Percentiles rank a stretch among this genome's conserved stretches.
These are phyloP conservation scores for Cinclus mexicanus DNA, from an alignment of 2,113 vertebrate species.

Conservation along the genomic window DNA sequence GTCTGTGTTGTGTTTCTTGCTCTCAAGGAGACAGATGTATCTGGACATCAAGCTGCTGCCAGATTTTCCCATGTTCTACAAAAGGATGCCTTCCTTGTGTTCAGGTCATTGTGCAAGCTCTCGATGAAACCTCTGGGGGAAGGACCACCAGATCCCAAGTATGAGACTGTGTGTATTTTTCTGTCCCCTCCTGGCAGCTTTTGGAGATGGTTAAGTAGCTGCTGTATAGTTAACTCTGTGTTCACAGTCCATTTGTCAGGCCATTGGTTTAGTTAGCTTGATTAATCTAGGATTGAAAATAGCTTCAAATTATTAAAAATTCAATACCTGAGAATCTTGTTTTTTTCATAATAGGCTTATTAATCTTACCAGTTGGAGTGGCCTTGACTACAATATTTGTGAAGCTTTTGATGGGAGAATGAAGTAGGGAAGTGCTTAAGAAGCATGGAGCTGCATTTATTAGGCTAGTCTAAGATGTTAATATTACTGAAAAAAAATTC, in stretches of 20 bases:
- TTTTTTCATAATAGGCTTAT: not conserved
- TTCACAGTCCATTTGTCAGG: not conserved
- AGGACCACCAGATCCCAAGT: slow-evolving; percentile 98
- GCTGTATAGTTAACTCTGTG: not conserved
- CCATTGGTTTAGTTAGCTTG: not conserved
- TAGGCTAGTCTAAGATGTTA: not conserved
- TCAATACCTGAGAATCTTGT: not conserved
- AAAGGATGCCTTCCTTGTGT: slow-evolving; percentile 97
- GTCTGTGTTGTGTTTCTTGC: not conserved
- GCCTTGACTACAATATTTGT: not conserved
- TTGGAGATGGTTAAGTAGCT: not conserved
- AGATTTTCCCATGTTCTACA: slow-evolving; percentile 94
- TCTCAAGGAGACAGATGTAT: slow-evolving; percentile 85
- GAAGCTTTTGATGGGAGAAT: not conserved
- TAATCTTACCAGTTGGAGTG: not conserved
- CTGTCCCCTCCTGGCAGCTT: not conserved
- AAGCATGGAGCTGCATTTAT: not conserved
- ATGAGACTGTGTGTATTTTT: not conserved
- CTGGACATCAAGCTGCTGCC: slow-evolving; percentile 76
- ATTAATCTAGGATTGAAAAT: not conserved
- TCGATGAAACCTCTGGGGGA: slow-evolving; percentile 98
- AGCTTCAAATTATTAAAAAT: not conserved
- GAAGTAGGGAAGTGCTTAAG: not conserved
- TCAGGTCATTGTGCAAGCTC: slow-evolving; percentile 95
- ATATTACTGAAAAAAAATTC: not conserved